These are phyloP conservation scores for Naja naja DNA, from an alignment of 2,113 vertebrate genomes.

Conservation along the genomic window DNA sequence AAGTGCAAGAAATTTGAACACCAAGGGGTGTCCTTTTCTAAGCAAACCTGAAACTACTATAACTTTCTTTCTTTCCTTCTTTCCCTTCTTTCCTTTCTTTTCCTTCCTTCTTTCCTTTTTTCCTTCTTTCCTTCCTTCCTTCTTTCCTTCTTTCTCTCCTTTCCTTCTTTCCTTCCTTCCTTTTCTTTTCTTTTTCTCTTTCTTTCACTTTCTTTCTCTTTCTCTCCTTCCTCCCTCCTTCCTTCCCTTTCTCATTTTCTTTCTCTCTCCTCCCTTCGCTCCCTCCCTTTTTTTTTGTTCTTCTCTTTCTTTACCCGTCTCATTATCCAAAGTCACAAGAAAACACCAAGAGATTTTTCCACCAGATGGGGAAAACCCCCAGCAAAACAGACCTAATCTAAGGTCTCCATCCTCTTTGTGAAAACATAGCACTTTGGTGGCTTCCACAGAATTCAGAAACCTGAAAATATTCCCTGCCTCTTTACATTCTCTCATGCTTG, in stretches of 20 bases:
- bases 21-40: background rate
- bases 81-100: too few species aligned
- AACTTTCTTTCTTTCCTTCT: background rate
- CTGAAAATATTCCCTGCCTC: slow-evolving; percentile 24
- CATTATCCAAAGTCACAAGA: background rate
- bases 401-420: background rate
- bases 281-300: background rate
- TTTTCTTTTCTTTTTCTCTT: too few species aligned
- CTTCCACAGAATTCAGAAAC: slow-evolving; percentile 15
- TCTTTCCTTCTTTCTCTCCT: too few species aligned
- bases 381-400: slow-evolving; percentile 33
- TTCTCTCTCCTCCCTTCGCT: too few species aligned
- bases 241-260: too few species aligned
- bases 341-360: slow-evolving; percentile 13
- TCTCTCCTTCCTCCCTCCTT: too few species aligned
- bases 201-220: too few species aligned
- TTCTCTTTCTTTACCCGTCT: background rate
- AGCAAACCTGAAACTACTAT: background rate
- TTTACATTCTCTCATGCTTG: slow-evolving; percentile 33
- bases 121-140: too few species aligned
- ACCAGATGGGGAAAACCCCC: background rate
- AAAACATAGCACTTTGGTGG: background rate
- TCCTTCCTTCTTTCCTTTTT: too few species aligned
- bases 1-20: background rate
- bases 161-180: too few species aligned